A percentile compares a stretch with the other conserved stretches of the same genome.
Conservation (phyloP, 2,888 invertebrate species). For the Catocala sponsa region DNA sequence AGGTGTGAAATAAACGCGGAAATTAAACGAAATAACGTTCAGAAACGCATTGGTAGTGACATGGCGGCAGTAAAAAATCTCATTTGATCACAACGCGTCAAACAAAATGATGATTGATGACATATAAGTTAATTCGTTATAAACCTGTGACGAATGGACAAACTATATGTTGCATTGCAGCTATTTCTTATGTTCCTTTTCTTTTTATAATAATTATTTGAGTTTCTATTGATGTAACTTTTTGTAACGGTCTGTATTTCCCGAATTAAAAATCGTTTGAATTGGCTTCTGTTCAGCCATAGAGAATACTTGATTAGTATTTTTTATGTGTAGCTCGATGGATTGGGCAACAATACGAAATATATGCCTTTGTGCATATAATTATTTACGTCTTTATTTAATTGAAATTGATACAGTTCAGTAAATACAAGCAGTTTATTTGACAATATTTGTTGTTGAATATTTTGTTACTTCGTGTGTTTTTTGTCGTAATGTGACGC, state of each 20-base stretch:
- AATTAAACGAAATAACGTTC: conserved; percentile 47
- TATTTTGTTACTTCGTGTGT: no score
- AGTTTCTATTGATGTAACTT: conserved; percentile 40
- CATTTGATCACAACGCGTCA: conserved; percentile 68
- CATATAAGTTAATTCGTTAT: conserved; percentile 41
- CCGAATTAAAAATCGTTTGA: conserved; percentile 25
- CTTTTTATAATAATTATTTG: conserved; percentile 46
- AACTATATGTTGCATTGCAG: conserved; percentile 42
- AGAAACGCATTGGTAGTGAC: conserved; percentile 54
- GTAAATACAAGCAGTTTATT: neutral
- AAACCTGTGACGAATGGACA: conserved; percentile 59
- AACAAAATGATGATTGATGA: conserved; percentile 74
- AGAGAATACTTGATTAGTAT: neutral
- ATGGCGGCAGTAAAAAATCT: conserved; percentile 59
- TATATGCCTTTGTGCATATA: no score
- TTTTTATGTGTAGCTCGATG: neutral
- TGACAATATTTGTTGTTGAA: neutral
- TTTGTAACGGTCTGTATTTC: conserved; percentile 17
- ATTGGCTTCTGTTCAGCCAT: conserved; percentile 14
- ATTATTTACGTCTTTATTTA: no score
- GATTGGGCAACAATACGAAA: neutral
- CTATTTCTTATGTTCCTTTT: conserved; percentile 36
- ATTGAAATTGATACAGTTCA: no score
- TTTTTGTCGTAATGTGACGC: no score
- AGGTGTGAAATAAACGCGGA: conserved; percentile 44